Conservation (phyloP, 2,888 invertebrate species). For the Scaeva pyrastri region DNA sequence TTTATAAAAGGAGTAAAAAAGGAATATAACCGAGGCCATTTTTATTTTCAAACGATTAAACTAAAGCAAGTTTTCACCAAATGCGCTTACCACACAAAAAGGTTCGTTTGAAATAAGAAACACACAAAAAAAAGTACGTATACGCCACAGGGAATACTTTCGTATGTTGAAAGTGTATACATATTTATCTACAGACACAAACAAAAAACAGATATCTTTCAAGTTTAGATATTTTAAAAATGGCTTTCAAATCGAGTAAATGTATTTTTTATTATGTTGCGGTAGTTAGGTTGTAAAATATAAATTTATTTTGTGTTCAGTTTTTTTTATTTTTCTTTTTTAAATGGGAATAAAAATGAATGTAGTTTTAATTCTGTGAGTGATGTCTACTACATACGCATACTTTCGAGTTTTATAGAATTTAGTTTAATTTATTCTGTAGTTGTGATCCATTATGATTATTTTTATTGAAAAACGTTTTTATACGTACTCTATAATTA, state of each 20-base stretch:
- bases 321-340: not conserved
- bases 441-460: too few species aligned
- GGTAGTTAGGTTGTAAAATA: not conserved
- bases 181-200: not conserved
- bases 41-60: slow-evolving; percentile 38
- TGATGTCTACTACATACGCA: too few species aligned
- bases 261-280: slow-evolving; percentile 15
- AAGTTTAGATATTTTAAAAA: slow-evolving; percentile 3
- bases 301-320: not conserved
- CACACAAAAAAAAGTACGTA: slow-evolving; percentile 23
- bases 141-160: slow-evolving; percentile 22
- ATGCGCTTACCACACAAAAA: not conserved
- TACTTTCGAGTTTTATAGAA: not conserved
- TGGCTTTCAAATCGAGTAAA: slow-evolving; percentile 10
- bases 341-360: not conserved
- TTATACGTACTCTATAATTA: too few species aligned
- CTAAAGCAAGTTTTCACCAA: slow-evolving; percentile 16
- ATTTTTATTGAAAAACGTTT: too few species aligned
- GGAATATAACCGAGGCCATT: not conserved
- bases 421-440: not conserved
- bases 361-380: not conserved
- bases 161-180: not conserved
- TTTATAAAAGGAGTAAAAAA: not conserved
- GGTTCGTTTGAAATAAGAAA: not conserved
- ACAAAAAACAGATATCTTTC: not conserved